Evolutionary conservation across 1,140 invertebrate species (phyloP).

Genomic region (Tenebrio molitor): DNA sequence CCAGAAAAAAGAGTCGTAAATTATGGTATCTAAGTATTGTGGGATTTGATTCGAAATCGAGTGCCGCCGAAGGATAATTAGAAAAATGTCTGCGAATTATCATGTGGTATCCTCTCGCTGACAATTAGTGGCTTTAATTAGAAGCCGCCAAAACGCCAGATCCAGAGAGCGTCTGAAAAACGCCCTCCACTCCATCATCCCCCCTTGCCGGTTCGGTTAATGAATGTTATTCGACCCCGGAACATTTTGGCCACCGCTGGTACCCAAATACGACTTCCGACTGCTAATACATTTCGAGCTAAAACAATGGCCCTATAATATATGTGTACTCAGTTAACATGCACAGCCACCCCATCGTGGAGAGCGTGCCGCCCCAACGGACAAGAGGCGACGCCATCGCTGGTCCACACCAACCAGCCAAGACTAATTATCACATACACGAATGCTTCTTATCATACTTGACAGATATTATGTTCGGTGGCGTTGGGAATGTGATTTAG

Average conservation of each 20-base stretch:
- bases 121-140: no score
- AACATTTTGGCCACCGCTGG: constrained; percentile 32
- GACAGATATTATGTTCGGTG: constrained; percentile 63
- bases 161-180: no score
- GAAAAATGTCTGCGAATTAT: no score
- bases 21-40: no score
- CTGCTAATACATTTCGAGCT: constrained; percentile 44
- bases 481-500: constrained; percentile 52
- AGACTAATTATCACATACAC: constrained; percentile 65
- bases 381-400: constrained; percentile 9
- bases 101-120: no score
- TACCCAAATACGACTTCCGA: constrained; percentile 30
- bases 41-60: no score
- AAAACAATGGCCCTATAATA: constrained; percentile 47
- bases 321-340: constrained; percentile 47
- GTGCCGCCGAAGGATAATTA: no score
- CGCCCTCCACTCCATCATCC: no score
- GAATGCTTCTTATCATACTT: constrained; percentile 65
- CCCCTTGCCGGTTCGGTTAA: no score
- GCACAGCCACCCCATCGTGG: constrained; percentile 10
- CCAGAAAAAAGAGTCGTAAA: no score
- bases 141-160: no score
- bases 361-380: constrained; percentile 10
- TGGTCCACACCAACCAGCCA: constrained; percentile 50
- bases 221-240: background rate